These are phyloP conservation scores for Callocephalon fimbriatum DNA, from an alignment of 2,113 vertebrate genomes.

Conservation along the genomic window DNA sequence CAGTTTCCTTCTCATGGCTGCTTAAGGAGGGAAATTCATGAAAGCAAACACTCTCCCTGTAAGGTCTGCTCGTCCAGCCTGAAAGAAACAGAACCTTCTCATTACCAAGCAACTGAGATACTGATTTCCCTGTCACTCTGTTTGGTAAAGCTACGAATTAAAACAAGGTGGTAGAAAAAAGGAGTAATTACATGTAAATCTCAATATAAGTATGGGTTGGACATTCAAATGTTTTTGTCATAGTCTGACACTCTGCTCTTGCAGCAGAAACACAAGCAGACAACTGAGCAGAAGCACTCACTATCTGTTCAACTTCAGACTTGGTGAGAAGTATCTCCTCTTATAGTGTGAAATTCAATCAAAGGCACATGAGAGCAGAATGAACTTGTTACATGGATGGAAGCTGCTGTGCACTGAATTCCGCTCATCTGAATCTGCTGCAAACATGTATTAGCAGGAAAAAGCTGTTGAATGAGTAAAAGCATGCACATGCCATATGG, in stretches of 20 bases:
- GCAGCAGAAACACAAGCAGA: neutral
- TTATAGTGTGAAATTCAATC: neutral
- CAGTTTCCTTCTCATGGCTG: neutral
- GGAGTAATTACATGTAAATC: neutral
- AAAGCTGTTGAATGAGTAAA: neutral
- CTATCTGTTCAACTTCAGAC: neutral
- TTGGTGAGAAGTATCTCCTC: neutral
- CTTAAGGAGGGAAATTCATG: neutral
- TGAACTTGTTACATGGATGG: neutral
- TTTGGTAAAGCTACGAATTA: neutral
- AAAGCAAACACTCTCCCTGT: neutral
- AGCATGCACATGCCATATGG: conserved; percentile 26
- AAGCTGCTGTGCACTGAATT: neutral
- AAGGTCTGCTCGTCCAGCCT: neutral
- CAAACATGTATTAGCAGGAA: neutral
- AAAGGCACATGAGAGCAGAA: neutral
- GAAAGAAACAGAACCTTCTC: neutral
- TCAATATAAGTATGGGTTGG: neutral
- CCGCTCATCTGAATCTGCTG: neutral
- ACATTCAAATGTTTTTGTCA: neutral
- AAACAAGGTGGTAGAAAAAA: neutral
- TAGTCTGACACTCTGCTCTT: neutral
- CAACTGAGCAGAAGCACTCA: neutral
- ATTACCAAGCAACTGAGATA: neutral
- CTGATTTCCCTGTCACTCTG: neutral